Evolutionary conservation across 2,113 vertebrate genomes (phyloP), one percentile per base, ranked within the genome.

Genomic region (Heterocephalus glaber): DNA sequence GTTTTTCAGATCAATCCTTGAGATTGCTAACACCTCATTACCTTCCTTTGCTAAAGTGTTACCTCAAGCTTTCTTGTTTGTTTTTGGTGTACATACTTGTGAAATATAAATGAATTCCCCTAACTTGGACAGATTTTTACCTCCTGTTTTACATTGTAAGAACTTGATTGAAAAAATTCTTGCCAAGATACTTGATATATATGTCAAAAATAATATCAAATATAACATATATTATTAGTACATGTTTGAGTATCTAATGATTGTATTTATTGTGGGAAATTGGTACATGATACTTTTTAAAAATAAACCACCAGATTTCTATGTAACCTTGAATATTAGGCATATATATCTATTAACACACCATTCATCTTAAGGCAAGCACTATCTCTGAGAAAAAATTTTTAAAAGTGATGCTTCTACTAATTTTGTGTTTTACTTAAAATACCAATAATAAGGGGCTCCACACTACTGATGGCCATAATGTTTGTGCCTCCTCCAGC

Each of bases 401-500:
- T 79, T 93, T 76, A 19, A 63, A 86, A 65, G 19, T 19, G 54
- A 11, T 38, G 13, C 10, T 58, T 83, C 14, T 16, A 33, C 35
- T 74, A 49, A 63, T 74, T 77, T 86, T 85, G 19, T 60, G 2
- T 44, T 41, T 11, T 84, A 3, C 30, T 41, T 20, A 9, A 28
- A n/a, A n/a, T 30, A 52, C n/a, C 1, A 22, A 5, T 16, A 19
- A 66, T n/a, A 56, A 56, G 54, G 44, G 22, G 4, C 19, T 58
- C 56, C n/a, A 17, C 4, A 13, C 26, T 22, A 2, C 0, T 44
- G 2, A 38, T 54, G 44, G 0, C n/a, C 30, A 38, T 24, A 11
- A 19, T 52, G 13, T 68, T 44, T 26, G 33, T 47, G 6, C 9
- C 9, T 14, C 20, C 4, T 49, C 2, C 7, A 17, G 30, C 12